Evolutionary conservation across 1,140 invertebrate genomes (phyloP), one percentile per base, ranked within the genome.

Genomic region (Heliconius nattereri): DNA sequence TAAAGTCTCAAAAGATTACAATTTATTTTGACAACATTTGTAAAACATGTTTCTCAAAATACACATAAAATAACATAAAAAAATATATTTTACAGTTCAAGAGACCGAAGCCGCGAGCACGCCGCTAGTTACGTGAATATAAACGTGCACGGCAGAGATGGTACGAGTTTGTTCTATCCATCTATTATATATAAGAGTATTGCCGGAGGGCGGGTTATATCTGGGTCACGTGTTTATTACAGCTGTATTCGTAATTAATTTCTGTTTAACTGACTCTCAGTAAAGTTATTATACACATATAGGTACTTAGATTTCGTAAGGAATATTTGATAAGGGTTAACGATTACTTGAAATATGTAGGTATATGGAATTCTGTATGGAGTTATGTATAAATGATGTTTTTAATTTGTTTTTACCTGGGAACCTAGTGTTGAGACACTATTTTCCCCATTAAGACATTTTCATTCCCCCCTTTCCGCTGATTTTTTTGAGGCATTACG

Each of bases 221-320:
- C 60, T 66, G 60, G 60, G 60, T 66, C 60, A 66, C 60, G 23
- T 66, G 60, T 66, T 66, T 66, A 66, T 66, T 29, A 66, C 60
- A 26, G 60, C 60, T 66, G 60, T 66, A 66, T 26, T 66, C 60
- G 9, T 66, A 66, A 66, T 66, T 66, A 66, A 66, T 66, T 66
- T 66, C 60, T 66, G 60, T 29, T 66, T 66, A 29, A 66, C 60
- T 66, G 23, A 66, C 60, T 60, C 54, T 66, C 26, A 29, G 60
- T 29, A 29, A 66, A 66, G 60, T 66, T 66, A 26, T 29, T 66
- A n/a, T 29, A 29, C 13, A 16, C 13, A 29, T 57, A 23, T 23
- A 60, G 9, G 5, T 66, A 13, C 23, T 26, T 23, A 66, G 9
- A 29, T 29, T 66, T 66, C 26, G 23, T 29, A 66, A 66, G 60